These are phyloP conservation scores for Calidris pygmaea DNA, from an alignment of 2,113 vertebrate genomes.

Conservation along the genomic window DNA sequence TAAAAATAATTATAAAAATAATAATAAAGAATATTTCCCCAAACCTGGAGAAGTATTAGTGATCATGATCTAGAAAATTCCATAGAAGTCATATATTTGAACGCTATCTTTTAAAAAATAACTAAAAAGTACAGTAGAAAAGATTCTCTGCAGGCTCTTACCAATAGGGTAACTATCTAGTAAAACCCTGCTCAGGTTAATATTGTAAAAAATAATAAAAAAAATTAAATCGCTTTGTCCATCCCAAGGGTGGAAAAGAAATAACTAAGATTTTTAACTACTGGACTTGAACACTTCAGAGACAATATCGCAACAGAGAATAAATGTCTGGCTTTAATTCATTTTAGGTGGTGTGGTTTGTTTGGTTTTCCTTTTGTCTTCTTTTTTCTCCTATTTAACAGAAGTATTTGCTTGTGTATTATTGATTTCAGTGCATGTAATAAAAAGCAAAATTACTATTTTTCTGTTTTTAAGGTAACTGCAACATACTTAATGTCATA, in stretches of 20 bases:
- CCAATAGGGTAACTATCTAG: neutral
- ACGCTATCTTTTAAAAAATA: neutral
- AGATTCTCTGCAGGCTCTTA: neutral
- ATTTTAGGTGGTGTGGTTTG: neutral
- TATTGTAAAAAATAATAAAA: neutral
- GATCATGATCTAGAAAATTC: neutral
- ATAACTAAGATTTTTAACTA: neutral
- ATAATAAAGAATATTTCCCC: neutral
- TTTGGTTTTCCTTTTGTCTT: neutral
- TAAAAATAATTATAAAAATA: neutral
- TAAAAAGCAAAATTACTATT: neutral
- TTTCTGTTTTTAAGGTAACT: neutral
- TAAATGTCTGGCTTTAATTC: neutral
- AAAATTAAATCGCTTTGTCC: neutral
- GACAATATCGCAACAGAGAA: neutral
- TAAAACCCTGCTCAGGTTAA: neutral
- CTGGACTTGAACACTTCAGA: neutral
- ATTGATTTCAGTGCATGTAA: neutral
- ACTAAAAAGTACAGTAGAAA: neutral
- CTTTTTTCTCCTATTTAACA: neutral
- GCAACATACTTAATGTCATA: neutral
- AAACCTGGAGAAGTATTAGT: neutral
- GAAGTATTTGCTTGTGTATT: neutral
- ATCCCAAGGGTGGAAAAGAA: neutral
- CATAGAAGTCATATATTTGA: neutral